Base-by-base conservation (phyloP, 2,888 invertebrate genomes). In the Temnothorax rugatulus region DNA sequence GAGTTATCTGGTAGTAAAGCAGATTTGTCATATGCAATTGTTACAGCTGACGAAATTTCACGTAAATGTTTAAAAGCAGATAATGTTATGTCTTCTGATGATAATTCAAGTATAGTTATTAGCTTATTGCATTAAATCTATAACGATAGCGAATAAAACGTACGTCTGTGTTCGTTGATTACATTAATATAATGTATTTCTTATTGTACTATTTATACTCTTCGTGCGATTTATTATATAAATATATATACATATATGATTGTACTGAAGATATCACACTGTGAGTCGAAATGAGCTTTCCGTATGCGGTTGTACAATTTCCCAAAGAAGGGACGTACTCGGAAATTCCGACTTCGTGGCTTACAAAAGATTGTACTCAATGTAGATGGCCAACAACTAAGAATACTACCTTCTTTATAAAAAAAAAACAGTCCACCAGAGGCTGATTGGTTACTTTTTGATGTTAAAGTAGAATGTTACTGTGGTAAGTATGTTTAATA, bases 51-150 rank as follows among this genome's bases (percentile, higher is more conserved):
- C 5, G 13, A 69, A 69, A 69, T 69, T 50, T 69, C 18, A 50
- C 52, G 69, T 50, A 69, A 69, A 79, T 21, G 59, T 59, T 59
- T 74, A 57, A 52, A 54, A 52, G 13, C 11, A 38, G 59, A 74
- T 74, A 18, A 54, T 54, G 13, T 63, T 66, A 75, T 41, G 25
- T 71, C 71, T 52, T 52, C 15, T 41, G 52, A 71, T 71, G n/a
- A 25, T 52, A 54, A 71, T n/a, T 71, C 38, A 34, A 71, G 52
- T 71, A 52, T 52, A 52, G 8, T 69, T 71, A 52, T 71, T 71
- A 71, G 11, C 1, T 71, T 71, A 50, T 52, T 71, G 34, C 63
- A 34, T 64, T 64, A 38, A 9, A 5, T 21, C 11, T 0, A 64
- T 2, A 21, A n/a, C 3, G 7, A 63, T 41, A 41, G 1, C 41